A percentile compares a stretch with the other conserved stretches of the same genome.
These are phyloP conservation scores for Trichonephila clavata DNA, from an alignment of 1,140 invertebrate species.

Conservation along the genomic window DNA sequence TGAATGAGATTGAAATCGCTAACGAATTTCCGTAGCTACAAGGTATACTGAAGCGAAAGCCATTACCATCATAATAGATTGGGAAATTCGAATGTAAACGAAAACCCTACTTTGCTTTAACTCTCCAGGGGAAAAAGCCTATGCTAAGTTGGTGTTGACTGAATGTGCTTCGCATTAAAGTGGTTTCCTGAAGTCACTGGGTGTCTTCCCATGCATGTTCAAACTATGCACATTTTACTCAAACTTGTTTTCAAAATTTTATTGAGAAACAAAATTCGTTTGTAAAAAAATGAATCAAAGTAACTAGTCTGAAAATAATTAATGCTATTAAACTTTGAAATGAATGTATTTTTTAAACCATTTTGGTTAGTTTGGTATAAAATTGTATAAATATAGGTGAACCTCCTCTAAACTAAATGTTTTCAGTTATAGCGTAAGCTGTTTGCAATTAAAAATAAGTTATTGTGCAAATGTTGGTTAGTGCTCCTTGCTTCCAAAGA, in stretches of 20 bases:
- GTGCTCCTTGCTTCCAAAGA: too few species aligned
- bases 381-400: too few species aligned
- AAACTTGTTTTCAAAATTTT: not conserved
- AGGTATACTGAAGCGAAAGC: not conserved
- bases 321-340: not conserved
- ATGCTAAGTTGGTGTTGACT: not conserved
- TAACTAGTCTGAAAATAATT: not conserved
- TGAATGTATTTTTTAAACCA: not conserved
- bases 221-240: not conserved
- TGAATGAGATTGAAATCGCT: slow-evolving; percentile 3
- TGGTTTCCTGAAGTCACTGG: not conserved
- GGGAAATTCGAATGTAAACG: not conserved
- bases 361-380: too few species aligned
- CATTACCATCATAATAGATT: slow-evolving; percentile 6
- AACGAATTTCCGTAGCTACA: not conserved
- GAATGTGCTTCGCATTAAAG: not conserved
- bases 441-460: too few species aligned
- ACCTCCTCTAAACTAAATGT: too few species aligned
- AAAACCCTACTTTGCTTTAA: not conserved
- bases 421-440: too few species aligned
- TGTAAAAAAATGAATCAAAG: not conserved
- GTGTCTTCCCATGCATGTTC: not conserved
- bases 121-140: not conserved
- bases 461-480: too few species aligned
- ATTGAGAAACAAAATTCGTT: not conserved